Evolutionary conservation across 2,888 invertebrate species (phyloP), one percentile per base, ranked within the genome.

Genomic region (Cantharis flavilabris): DNA sequence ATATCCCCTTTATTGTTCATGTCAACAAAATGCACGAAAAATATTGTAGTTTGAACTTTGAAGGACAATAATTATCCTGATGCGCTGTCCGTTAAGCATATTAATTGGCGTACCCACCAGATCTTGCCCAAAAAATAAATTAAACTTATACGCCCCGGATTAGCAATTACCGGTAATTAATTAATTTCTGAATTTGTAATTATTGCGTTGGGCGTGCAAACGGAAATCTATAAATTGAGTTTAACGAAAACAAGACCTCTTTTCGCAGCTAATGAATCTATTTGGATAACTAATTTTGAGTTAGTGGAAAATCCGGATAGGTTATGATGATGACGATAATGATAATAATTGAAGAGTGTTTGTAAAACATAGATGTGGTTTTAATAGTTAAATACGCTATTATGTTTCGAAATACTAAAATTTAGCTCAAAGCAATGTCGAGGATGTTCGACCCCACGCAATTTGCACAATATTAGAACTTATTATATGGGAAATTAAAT

Each of bases 401-500:
- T 78, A 80, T 28, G 75, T 80, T 78, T 80, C 76, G 78, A 80
- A 80, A 77, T 65, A 76, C 71, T 72, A 78, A 80, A 79, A 79
- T 81, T 82, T 82, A 73, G 82, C 84, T 83, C 73, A 82, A 81
- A 83, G 84, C 83, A 82, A 81, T 82, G 81, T 83, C 83, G 82
- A 82, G 81, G 79, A 76, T 81, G 83, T 79, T 73, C 79, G 85
- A 84, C 84, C 84, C 83, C 85, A 84, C 84, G 83, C 84, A 84
- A 84, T 83, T 84, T 82, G 83, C 80, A 80, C 84, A 81, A 82
- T 83, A 84, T 85, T 86, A 86, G 84, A 83, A 84, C 84, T 85
- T 83, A 85, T 86, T 86, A 85, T 84, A 84, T 82, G 80, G 81
- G 82, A 82, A 77, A 84, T 85, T 84, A 85, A 85, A 86, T 85